Base-by-base conservation (phyloP, 2,797 vertebrate genomes). In the Numenius phaeopus region DNA sequence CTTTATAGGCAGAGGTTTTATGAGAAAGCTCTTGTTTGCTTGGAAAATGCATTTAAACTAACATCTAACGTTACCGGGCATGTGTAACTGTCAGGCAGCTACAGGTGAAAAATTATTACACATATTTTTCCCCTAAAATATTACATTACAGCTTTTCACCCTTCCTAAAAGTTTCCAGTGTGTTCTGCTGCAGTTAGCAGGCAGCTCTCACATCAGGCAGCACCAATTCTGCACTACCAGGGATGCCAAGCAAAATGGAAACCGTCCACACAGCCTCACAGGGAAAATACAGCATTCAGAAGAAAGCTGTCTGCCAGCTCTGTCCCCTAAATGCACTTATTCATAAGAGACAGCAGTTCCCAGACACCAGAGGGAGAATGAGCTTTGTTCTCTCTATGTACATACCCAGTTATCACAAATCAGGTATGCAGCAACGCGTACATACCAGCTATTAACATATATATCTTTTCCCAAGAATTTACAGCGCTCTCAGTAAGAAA, bases 211-310 rank as follows among this genome's bases (percentile, higher is more conserved):
- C 86, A 30, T 17, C 92, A 83, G 76, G 46, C 80, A 79, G 30
- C 83, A 62, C 61, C 58, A 19, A 2, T 3, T 23, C 85, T 80
- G 86, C 27, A 15, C 69, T 59, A n/a, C 72, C 79, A 83, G 88
- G 83, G 75, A 54, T 44, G 90, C 92, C 92, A 95, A 83, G 80
- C 61, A 79, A 75, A 96, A 92, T 47, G 83, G 27, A 61, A 92
- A 82, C 13, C 44, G 83, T 29, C 61, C 83, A 52, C 71, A 55
- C 15, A 83, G 69, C 59, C 69, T 80, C 59, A 55, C 42, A 82
- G 87, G 59, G n/a, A 69, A 27, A 82, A 83, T 5, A 34, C 44
- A 55, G 89, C 86, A 89, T 69, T 72, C 34, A 4, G 26, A 10
- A 73, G 78, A 30, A 37, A 83, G 66, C 44, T 69, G 42, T 10